Base-by-base conservation (phyloP, 2,888 invertebrate genomes). In the Hemaris fuciformis region DNA sequence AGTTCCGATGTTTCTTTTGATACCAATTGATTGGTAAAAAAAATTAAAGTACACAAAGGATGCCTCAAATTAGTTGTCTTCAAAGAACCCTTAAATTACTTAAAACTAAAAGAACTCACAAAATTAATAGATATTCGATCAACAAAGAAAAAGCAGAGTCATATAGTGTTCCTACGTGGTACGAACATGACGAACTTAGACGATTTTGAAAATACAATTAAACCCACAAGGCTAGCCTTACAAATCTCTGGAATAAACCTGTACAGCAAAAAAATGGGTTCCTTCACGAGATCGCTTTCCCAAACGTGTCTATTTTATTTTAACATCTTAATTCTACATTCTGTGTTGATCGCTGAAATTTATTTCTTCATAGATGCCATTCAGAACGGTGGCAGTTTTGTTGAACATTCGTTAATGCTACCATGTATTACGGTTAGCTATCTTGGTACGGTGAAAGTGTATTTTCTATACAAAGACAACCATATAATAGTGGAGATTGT, bases 401-500 rank as follows among this genome's bases (percentile, higher is more conserved):
- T 81, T 1, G 84, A 88, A 65, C 57, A 88, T 0, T 83, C 80
- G 0, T 63, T 84, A 10, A 72, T 79, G 1, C 76, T 79, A 0
- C 89, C 89, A 0, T 87, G 85, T 27, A 74, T 79, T 0, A 81
- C 82, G 0, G 73, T 87, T 1, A 79, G 80, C 27, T 20, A 84
- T 10, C 64, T 89, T 3, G 67, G 76, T 0, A 83, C 87, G 4
- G 70, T 79, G 0, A 89, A 88, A 74, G 64, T 73, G 0, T 43
- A 70, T 27, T 76, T 74, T 6, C 60, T 88, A 0, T 84, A 74
- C 62, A 60, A 71, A 0, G 79, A 85, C 46, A 77, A 69, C 65
- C 63, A 70, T n/a, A 66, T 67, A 0, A 38, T 87, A 1, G 10
- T 75, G 4, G 62, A 76, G 27, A 68, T 84, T 1, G 61, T 83